Evolutionary conservation across 2,113 vertebrate species (phyloP).

Genomic region (Anarrhichthys ocellatus): DNA sequence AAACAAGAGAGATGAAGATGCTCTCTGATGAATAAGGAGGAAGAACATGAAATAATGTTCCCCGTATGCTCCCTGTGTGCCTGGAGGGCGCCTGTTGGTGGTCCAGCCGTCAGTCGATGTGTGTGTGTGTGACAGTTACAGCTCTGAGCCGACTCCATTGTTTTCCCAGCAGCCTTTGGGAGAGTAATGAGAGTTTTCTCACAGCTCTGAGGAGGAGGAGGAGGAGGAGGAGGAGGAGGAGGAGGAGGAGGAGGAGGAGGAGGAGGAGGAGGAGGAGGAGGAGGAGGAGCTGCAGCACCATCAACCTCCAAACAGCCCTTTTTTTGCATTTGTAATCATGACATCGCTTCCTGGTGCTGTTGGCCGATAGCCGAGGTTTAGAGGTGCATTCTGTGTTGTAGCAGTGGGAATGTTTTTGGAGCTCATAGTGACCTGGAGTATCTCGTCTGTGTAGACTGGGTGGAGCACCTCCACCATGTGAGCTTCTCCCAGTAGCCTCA

Average conservation of each 20-base stretch:
- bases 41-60: neutral
- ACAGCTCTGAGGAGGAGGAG: constrained; percentile 41
- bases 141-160: constrained; percentile 25
- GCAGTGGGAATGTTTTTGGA: constrained; percentile 21
- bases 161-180: constrained; percentile 59
- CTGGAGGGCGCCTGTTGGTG: constrained; percentile 6
- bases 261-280: neutral
- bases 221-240: constrained; percentile 28
- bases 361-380: constrained; percentile 33
- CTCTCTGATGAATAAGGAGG: neutral
- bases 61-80: neutral
- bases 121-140: constrained; percentile 10
- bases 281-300: constrained; percentile 53
- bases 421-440: constrained; percentile 3
- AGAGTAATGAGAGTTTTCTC: constrained; percentile 61
- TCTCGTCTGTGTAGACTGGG: constrained; percentile 24
- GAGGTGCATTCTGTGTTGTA: constrained; percentile 31
- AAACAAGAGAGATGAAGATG: neutral
- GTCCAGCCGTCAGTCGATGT: constrained; percentile 4
- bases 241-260: constrained; percentile 30
- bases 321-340: constrained; percentile 31
- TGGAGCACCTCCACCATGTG: constrained; percentile 9
- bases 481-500: constrained; percentile 26
- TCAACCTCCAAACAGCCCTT: constrained; percentile 58
- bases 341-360: constrained; percentile 62